A percentile compares a stretch with the other conserved stretches of the same genome.
Conservation (phyloP, 1,140 invertebrate species). For the Anastrepha obliqua region DNA sequence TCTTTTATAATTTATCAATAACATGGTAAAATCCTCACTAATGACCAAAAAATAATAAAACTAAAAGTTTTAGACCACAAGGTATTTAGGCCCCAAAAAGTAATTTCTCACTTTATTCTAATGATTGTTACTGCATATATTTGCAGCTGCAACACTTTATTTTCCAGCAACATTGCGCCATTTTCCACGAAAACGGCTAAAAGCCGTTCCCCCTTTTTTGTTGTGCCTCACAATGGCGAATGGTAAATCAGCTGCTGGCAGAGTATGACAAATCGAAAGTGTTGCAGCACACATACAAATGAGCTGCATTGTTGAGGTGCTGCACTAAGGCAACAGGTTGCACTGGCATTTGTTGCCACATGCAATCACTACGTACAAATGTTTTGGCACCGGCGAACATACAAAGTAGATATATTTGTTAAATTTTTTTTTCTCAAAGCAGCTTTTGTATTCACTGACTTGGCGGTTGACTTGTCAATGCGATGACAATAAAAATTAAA, state of each 20-base stretch:
- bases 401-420: not conserved
- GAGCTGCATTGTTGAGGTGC: not conserved
- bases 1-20: too few relatives aligned
- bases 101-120: too few relatives aligned
- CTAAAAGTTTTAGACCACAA: too few relatives aligned
- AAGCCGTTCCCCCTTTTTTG: not conserved
- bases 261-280: slow-evolving; percentile 47
- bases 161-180: slow-evolving; percentile 15
- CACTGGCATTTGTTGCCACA: not conserved
- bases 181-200: slow-evolving; percentile 7
- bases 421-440: not conserved
- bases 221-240: not conserved
- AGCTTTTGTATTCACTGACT: not conserved
- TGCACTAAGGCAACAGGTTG: slow-evolving; percentile 2
- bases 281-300: slow-evolving; percentile 8
- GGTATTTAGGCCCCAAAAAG: too few relatives aligned
- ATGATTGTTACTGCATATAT: not conserved
- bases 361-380: slow-evolving; percentile 30
- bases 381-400: slow-evolving; percentile 8
- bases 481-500: slow-evolving; percentile 59
- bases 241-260: slow-evolving; percentile 19
- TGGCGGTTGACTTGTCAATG: slow-evolving; percentile 53
- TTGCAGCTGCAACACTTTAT: slow-evolving; percentile 31
- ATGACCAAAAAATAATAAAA: too few relatives aligned
- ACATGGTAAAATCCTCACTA: too few relatives aligned